These are phyloP conservation scores for Pogoniulus pusillus DNA, from an alignment of 2,797 vertebrate genomes.

Conservation along the genomic window DNA sequence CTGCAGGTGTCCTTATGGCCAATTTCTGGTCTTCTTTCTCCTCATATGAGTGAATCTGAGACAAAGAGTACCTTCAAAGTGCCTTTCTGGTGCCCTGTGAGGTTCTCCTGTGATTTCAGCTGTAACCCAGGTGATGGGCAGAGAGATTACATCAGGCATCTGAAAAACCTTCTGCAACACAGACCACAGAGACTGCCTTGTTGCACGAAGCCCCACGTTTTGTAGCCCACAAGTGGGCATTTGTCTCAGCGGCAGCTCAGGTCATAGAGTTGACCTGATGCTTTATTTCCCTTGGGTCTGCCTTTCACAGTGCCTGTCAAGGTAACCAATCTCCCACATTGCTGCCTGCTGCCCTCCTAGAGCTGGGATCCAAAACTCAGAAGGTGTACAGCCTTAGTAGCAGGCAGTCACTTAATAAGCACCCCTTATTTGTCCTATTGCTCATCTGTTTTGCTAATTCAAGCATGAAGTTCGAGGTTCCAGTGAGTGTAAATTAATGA, in stretches of 20 bases:
- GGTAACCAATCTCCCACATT: neutral
- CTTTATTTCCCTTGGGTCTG: neutral
- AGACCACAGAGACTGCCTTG: neutral
- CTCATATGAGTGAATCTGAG: neutral
- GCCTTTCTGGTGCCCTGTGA: neutral
- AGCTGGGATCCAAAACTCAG: neutral
- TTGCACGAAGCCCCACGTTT: neutral
- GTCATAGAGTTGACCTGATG: neutral
- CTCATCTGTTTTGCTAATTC: neutral
- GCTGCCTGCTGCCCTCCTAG: neutral
- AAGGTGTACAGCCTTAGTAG: neutral
- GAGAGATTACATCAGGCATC: neutral
- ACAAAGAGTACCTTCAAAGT: neutral
- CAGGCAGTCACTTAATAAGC: neutral
- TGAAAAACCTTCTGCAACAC: neutral
- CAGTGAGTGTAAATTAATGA: neutral
- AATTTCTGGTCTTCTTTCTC: neutral
- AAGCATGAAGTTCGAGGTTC: neutral
- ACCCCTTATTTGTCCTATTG: neutral
- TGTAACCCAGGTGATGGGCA: neutral
- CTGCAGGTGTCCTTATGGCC: neutral
- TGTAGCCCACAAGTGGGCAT: neutral
- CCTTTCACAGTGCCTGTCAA: neutral
- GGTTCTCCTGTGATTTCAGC: neutral
- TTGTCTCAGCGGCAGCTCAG: neutral